A percentile compares a stretch with the other conserved stretches of the same genome.
Evolutionary conservation across 2,888 invertebrate genomes (phyloP).

Genomic region (Strigamia crassipes): DNA sequence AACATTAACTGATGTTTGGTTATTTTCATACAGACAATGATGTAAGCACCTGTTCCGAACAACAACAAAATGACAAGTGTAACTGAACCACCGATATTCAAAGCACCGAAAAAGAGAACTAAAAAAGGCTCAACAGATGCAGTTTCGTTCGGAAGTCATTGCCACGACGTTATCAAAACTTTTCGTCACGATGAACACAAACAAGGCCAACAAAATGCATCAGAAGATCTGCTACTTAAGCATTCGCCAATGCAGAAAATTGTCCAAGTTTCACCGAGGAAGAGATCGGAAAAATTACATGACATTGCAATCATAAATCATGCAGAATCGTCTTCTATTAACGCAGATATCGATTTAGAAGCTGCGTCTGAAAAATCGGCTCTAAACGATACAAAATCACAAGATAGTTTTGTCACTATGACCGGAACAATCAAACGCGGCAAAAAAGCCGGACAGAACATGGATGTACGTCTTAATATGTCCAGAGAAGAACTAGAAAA

Average conservation of each 20-base stretch:
- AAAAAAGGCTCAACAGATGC: neutral
- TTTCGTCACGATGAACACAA: neutral
- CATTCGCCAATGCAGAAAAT: neutral
- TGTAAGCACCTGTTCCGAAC: neutral
- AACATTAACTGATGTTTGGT: no score
- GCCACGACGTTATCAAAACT: neutral
- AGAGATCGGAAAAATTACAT: neutral
- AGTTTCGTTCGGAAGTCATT: neutral
- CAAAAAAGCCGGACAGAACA: conserved; percentile 72
- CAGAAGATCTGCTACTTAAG: neutral
- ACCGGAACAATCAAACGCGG: conserved; percentile 73
- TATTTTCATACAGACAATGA: no score
- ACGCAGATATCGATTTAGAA: neutral
- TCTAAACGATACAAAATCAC: conserved; percentile 44
- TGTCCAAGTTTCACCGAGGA: neutral
- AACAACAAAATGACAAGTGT: neutral
- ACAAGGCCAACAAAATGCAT: neutral
- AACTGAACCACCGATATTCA: neutral
- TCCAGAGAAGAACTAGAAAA: conserved; percentile 73
- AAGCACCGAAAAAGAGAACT: neutral
- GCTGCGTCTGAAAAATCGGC: conserved; percentile 47
- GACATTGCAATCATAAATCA: neutral
- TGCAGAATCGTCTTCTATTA: neutral
- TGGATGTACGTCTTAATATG: conserved; percentile 73
- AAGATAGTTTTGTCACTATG: conserved; percentile 64